Conservation (phyloP, 2,797 vertebrate genomes). For the Mormyrops boulengeri region DNA sequence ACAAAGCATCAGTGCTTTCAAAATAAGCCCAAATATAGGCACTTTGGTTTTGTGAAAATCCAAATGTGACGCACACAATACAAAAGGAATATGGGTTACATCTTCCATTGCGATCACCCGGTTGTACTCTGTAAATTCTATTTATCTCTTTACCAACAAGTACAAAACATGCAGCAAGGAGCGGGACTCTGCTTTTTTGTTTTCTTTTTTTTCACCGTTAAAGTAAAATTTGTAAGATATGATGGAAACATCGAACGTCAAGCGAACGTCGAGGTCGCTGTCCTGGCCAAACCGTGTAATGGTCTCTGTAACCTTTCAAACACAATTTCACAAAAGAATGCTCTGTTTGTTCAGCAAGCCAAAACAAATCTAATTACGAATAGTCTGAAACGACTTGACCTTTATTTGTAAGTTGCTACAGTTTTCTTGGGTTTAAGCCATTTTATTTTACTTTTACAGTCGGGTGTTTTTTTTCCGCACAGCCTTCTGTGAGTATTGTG, state of each 20-base stretch:
- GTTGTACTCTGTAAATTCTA: neutral
- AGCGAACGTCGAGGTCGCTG: slow-evolving; percentile 36
- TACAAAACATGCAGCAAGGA: neutral
- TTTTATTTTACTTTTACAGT: slow-evolving; percentile 24
- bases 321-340: slow-evolving; percentile 59
- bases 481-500: neutral
- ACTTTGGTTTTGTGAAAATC: neutral
- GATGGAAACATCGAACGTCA: neutral
- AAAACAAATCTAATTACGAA: slow-evolving; percentile 60
- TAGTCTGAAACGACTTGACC: slow-evolving; percentile 52
- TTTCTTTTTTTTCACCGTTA: neutral
- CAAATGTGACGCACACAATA: neutral
- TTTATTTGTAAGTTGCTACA: slow-evolving; percentile 52
- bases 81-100: neutral
- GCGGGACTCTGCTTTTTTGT: neutral
- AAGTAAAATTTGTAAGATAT: neutral
- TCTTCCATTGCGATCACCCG: neutral
- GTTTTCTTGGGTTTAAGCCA: slow-evolving; percentile 20
- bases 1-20: neutral
- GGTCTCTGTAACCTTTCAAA: slow-evolving; percentile 57
- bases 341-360: slow-evolving; percentile 54
- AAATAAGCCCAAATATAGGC: neutral
- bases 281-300: slow-evolving; percentile 37
- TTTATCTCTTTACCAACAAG: neutral
- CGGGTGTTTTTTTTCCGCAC: neutral